These are phyloP conservation scores for Equus przewalskii DNA, from an alignment of 2,113 vertebrate genomes.

Conservation along the genomic window DNA sequence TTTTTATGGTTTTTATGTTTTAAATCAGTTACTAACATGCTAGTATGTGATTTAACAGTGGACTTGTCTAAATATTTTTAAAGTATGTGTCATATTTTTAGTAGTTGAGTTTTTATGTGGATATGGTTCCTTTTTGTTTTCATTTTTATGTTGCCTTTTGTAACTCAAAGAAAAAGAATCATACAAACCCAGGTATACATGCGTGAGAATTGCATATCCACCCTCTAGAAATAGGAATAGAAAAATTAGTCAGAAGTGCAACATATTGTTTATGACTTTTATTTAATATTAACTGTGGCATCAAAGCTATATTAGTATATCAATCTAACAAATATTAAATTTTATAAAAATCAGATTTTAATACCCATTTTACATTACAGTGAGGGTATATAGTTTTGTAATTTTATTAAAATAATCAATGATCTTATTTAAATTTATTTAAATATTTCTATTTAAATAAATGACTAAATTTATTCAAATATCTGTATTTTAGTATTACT, in stretches of 20 bases:
- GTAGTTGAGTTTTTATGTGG: constrained; percentile 23
- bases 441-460: neutral
- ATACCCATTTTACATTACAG: neutral
- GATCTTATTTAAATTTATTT: constrained; percentile 37
- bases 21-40: constrained; percentile 27
- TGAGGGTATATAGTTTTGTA: constrained; percentile 16
- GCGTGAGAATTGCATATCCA: neutral
- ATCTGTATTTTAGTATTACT: constrained; percentile 19
- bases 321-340: constrained; percentile 49
- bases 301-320: neutral
- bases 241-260: constrained; percentile 25
- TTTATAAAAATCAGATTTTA: constrained; percentile 24
- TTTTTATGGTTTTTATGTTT: constrained; percentile 51
- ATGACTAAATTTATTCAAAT: neutral
- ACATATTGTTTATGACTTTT: neutral
- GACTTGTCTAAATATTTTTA: constrained; percentile 2
- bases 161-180: constrained; percentile 47
- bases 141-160: constrained; percentile 19
- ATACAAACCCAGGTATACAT: neutral
- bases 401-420: neutral
- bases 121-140: neutral
- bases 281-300: constrained; percentile 26
- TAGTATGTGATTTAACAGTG: neutral
- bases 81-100: constrained; percentile 61
- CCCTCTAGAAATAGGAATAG: constrained; percentile 26